These are phyloP conservation scores for Myiozetetes cayanensis DNA, from an alignment of 2,113 vertebrate genomes.

Conservation along the genomic window DNA sequence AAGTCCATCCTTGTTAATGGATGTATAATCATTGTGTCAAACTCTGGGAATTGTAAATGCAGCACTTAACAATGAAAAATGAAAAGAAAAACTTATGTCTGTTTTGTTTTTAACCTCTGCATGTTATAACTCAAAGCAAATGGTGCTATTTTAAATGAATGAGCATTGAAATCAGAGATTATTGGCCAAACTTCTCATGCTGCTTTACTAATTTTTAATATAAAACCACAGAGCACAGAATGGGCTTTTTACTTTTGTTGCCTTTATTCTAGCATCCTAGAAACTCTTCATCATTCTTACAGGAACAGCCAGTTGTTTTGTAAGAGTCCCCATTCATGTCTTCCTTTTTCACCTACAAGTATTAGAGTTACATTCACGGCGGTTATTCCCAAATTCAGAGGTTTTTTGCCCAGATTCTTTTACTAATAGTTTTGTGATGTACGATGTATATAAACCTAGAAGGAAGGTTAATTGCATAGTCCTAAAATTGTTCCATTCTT, in stretches of 20 bases:
- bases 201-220: background rate
- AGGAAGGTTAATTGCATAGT: background rate
- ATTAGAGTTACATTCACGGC: background rate
- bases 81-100: background rate
- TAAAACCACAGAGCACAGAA: background rate
- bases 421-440: background rate
- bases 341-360: background rate
- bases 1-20: background rate
- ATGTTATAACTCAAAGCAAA: background rate
- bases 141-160: background rate
- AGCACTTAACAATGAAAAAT: background rate
- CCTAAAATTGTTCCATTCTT: background rate
- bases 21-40: background rate
- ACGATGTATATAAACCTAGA: background rate
- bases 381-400: background rate
- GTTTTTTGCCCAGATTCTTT: background rate
- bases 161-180: rapidly evolving
- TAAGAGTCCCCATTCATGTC: background rate
- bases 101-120: background rate
- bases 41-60: background rate
- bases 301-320: background rate
- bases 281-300: background rate
- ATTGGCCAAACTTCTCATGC: background rate
- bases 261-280: background rate
- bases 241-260: background rate